Evolutionary conservation across 2,797 vertebrate genomes (phyloP), one percentile per base, ranked within the genome.

Genomic region (Danio kyathit): DNA sequence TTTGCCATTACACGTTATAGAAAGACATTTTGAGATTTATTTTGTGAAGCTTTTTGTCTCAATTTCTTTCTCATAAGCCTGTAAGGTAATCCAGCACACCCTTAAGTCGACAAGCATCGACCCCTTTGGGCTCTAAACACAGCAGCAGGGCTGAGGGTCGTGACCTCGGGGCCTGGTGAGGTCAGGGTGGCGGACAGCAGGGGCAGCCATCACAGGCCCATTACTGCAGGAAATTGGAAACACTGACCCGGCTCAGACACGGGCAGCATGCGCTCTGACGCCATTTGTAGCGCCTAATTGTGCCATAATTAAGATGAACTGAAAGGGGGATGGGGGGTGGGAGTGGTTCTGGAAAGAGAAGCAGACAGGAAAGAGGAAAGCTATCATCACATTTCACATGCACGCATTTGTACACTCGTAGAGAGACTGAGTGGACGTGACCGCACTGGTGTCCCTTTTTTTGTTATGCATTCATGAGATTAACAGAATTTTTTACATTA

Each of bases 281-380:
- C 83, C 88, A 91, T 93, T 91, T 92, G 90, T 91, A 90, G 82
- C 80, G 80, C 88, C 87, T 93, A 92, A 92, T 92, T 92, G 89
- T 88, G 85, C 86, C 73, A 86, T 92, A 91, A 93, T 92, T 86
- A 90, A 90, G 89, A 90, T 87, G 80, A 88, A 88, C 83, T 84
- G 75, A 72, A 65, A 43, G 76, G 78, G 88, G 29, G 29, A 1
- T 29, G 79, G 74, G 88, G 83, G 66, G 87, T 83, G 86, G 88
- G 89, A 89, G 83, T 87, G 72, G 79, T 67, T 77, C 66, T 75
- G 56, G 71, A 66, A 72, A 77, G 78, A 80, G 85, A 72, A 86
- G 88, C 88, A 89, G 86, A 83, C 84, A 74, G 84, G 84, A 85
- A 84, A 87, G 80, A 85, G 80, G 83, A 87, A 85, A 83, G 57